A percentile compares a stretch with the other conserved stretches of the same genome.
Evolutionary conservation across 2,888 invertebrate genomes (phyloP).

Genomic region (Chironomus tentans): DNA sequence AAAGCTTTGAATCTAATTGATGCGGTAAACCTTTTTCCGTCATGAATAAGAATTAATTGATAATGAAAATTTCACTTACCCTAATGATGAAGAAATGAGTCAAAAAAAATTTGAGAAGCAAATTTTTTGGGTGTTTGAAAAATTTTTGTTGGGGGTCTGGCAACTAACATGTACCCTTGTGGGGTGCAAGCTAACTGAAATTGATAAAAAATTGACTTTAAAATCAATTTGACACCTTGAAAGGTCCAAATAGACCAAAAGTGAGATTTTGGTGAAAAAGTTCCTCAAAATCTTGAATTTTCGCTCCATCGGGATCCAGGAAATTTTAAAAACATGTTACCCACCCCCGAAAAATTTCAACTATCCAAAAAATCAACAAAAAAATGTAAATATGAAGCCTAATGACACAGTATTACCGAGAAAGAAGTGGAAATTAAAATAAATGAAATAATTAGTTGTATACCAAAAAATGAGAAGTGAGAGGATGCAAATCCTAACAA

Average conservation of each 20-base stretch:
- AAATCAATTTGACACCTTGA: too few species aligned
- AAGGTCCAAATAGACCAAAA: too few species aligned
- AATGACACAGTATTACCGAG: constrained; percentile 17
- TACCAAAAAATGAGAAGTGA: neutral
- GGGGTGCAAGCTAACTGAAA: too few species aligned
- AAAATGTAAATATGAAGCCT: constrained; percentile 9
- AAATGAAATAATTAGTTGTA: neutral
- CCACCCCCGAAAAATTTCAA: neutral
- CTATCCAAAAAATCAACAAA: neutral
- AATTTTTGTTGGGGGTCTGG: too few species aligned
- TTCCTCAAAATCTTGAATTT: too few species aligned
- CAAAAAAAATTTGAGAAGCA: too few species aligned
- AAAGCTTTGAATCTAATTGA: neutral
- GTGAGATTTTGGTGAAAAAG: too few species aligned
- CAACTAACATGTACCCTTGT: too few species aligned
- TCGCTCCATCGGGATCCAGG: too few species aligned
- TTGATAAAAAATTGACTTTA: too few species aligned
- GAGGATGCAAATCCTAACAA: neutral
- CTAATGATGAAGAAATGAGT: neutral
- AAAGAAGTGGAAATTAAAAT: neutral
- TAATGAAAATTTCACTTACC: neutral
- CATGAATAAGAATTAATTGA: neutral
- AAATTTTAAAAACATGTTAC: too few species aligned
- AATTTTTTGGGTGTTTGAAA: too few species aligned
- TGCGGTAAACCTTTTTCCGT: neutral